Evolutionary conservation across 1,140 invertebrate species (phyloP).

Genomic region (Eurosta solidaginis): DNA sequence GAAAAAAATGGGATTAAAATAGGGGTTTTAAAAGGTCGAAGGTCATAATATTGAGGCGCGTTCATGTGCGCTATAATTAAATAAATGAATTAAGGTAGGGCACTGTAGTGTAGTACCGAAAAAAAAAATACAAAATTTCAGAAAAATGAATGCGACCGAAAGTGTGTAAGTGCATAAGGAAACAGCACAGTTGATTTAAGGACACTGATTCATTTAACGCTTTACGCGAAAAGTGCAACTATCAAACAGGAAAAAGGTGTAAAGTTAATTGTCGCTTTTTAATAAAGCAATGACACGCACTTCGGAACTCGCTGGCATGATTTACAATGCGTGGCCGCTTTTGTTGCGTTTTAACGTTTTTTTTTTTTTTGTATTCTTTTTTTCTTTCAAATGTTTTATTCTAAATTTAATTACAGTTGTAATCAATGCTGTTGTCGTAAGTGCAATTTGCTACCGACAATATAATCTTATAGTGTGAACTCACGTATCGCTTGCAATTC

Average conservation of each 20-base stretch:
- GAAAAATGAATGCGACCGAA: neutral
- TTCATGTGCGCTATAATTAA: neutral
- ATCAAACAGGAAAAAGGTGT: neutral
- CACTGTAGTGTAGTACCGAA: neutral
- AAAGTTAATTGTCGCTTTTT: conserved; percentile 18
- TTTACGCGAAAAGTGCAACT: neutral
- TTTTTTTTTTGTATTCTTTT: neutral
- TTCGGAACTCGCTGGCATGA: neutral
- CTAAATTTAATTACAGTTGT: neutral
- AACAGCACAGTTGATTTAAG: too few species aligned
- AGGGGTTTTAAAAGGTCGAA: neutral
- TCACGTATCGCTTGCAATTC: neutral
- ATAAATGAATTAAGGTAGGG: neutral
- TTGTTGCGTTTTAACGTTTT: neutral
- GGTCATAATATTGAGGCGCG: neutral
- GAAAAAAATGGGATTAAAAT: too few species aligned
- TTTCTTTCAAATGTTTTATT: neutral
- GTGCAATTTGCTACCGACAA: neutral
- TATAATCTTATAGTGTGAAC: neutral
- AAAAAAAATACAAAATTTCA: neutral
- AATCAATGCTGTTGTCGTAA: neutral
- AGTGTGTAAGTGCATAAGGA: neutral
- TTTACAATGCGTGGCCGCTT: neutral
- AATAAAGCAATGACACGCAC: neutral
- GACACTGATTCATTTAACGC: too few species aligned